Evolutionary conservation across 2,888 invertebrate species (phyloP).

Genomic region (Tortrix viridana): DNA sequence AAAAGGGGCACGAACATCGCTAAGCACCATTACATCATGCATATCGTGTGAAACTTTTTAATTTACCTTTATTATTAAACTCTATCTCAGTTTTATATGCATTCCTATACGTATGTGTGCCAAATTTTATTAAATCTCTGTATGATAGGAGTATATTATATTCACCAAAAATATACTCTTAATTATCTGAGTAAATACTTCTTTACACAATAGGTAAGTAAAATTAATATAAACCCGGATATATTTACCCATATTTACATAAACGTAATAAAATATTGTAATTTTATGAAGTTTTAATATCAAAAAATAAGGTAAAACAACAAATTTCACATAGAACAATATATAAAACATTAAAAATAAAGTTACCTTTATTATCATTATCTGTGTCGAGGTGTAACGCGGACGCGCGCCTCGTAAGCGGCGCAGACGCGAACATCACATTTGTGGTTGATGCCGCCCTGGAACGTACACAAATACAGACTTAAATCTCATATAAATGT

Average conservation of each 20-base stretch:
- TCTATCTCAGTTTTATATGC: neutral
- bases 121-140: no score
- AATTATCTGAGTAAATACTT: no score
- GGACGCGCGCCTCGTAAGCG: conserved; percentile 92
- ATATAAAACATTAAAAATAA: neutral
- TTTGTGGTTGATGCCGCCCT: conserved; percentile 96
- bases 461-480: conserved; percentile 48
- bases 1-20: conserved; percentile 1
- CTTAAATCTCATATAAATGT: neutral
- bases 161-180: no score
- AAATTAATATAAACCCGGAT: no score
- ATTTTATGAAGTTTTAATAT: neutral
- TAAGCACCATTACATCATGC: conserved; percentile 10
- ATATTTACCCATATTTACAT: no score
- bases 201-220: no score
- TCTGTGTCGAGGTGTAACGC: conserved; percentile 90
- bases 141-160: no score
- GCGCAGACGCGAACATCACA: conserved; percentile 91
- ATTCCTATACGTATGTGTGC: no score
- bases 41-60: neutral
- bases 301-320: neutral
- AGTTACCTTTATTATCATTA: conserved; percentile 87
- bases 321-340: neutral
- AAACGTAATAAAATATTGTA: no score
- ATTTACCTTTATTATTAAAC: neutral